Evolutionary conservation across 2,888 invertebrate genomes (phyloP).

Genomic region (Perdita meconis): DNA sequence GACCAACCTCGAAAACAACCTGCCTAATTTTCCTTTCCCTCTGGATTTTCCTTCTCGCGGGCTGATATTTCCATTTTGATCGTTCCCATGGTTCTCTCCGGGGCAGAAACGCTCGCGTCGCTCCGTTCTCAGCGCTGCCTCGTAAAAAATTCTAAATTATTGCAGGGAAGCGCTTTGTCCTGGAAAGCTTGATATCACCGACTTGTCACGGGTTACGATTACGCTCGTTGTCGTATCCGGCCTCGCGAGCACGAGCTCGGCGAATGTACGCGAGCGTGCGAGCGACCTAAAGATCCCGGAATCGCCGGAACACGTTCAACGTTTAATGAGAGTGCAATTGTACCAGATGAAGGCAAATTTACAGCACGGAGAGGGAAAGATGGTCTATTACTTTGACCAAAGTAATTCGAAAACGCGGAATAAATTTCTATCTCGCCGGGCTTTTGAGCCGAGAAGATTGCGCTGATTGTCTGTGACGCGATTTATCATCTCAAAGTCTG

Average conservation of each 20-base stretch:
- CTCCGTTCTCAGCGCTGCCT: not conserved
- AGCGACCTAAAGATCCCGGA: not conserved
- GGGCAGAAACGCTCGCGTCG: not conserved
- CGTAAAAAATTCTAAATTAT: constrained; percentile 55
- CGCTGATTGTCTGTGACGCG: constrained; percentile 3
- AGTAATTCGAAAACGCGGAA: not conserved
- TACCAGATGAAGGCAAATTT: not conserved
- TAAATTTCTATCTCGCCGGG: not conserved
- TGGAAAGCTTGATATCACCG: constrained; percentile 50
- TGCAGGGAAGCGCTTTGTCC: constrained; percentile 45
- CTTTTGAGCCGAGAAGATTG: constrained; percentile 7
- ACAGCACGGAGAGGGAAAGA: not conserved
- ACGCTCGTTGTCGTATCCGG: constrained; percentile 55
- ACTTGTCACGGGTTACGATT: constrained; percentile 57
- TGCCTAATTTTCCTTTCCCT: not conserved
- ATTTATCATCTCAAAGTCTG: no score
- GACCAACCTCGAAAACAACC: not conserved
- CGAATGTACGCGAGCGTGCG: not conserved
- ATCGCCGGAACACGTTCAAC: constrained; percentile 22
- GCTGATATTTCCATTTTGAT: constrained; percentile 22
- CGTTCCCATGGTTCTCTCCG: constrained; percentile 4
- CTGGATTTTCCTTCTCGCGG: not conserved
- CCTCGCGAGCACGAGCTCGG: not conserved
- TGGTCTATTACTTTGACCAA: not conserved
- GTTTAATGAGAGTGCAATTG: constrained; percentile 26